Evolutionary conservation across 2,797 vertebrate species (phyloP), one percentile per base, ranked within the genome.

Genomic region (Forpus xanthops): DNA sequence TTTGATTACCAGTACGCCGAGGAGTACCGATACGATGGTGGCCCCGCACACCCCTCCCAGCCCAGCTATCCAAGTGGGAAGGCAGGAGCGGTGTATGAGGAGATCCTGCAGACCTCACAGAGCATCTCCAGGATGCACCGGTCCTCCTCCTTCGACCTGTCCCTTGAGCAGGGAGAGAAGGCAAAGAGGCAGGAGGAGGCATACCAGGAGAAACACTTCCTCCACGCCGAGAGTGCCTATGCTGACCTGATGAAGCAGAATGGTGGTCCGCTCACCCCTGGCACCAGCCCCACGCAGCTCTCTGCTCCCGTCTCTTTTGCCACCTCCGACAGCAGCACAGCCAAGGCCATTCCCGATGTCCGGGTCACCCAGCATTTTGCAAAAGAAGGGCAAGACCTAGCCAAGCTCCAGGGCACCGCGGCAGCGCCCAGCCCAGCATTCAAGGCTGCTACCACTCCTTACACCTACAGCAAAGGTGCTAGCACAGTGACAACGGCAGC

Each of bases 201-300:
- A 0, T 98, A 97, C 91, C 97, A 96, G 90, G 99, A 99, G 91
- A 99, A 98, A 96, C 98, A 94, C 86, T 98, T 98, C 96, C 98
- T 99, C 93, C 98, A 99, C 18, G 98, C 99, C 1, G 99, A 98
- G 96, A 99, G 99, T 8, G 97, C 98, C 12, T 98, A 99, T 9
- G 97, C 98, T 23, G 99, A 99, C 93, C 97, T 99, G 19, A 96
- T 99, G 90, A 99, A 99, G 93, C 99, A 99, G 96, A 99, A 99
- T 2, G 99, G 99, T 2, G 98, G 99, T 75, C 98, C 98, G 0
- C 98, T 99, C 45, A 99, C 99, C 70, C 99, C 99, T 4, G 99
- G 99, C 35, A 99, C 99, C 93, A 99, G 99, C 84, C 99, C 99
- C 92, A 99, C 99, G 4, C 99, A 99, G 94, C 96, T 99, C 2